These are phyloP conservation scores for Schrankia costaestrigalis DNA, from an alignment of 2,888 invertebrate species.

Conservation along the genomic window DNA sequence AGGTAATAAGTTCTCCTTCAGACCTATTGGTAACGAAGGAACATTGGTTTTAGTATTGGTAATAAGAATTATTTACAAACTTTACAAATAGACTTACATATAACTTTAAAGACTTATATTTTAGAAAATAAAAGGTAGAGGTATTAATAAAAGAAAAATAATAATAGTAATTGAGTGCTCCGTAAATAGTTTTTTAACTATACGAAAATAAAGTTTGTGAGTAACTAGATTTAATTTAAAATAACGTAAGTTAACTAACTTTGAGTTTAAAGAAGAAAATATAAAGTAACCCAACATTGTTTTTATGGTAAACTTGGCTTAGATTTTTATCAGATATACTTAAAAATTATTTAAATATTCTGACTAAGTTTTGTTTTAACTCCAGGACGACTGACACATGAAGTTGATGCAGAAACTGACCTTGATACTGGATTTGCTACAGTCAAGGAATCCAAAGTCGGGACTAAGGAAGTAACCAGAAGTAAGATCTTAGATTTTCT, in stretches of 20 bases:
- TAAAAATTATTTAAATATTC: background rate
- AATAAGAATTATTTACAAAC: background rate
- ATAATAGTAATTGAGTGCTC: no score
- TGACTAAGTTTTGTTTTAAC: background rate
- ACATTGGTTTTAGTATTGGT: background rate
- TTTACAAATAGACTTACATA: background rate
- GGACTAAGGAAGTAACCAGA: conserved; percentile 4
- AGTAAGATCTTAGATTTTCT: conserved; percentile 1
- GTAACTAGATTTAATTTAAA: no score
- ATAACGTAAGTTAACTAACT: background rate
- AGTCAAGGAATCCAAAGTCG: conserved; percentile 6
- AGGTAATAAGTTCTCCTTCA: conserved; percentile 47
- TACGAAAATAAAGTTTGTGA: no score
- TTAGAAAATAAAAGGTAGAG: background rate
- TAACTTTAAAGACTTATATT: background rate
- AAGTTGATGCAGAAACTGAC: background rate
- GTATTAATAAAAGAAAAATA: background rate
- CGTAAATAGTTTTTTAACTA: no score
- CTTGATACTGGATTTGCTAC: conserved; percentile 8
- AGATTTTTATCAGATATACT: background rate
- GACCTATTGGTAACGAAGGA: background rate
- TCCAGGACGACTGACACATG: conserved; percentile 7
- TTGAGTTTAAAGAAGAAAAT: background rate
- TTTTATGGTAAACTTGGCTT: background rate
- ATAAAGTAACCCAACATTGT: background rate